Conservation (phyloP, 2,113 vertebrate genomes). For the Pardalotus punctatus region DNA sequence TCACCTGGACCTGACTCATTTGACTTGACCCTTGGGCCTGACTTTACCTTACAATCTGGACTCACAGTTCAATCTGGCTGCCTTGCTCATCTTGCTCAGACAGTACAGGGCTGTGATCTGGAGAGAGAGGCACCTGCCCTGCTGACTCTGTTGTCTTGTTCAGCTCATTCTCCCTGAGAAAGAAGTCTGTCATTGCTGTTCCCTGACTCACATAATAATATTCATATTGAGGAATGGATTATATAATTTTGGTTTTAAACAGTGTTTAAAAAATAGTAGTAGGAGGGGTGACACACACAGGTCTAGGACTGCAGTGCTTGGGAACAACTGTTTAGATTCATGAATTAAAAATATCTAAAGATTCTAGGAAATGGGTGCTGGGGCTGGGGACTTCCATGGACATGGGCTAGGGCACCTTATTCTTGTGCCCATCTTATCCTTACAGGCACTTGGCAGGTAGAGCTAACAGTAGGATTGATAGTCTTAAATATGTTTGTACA, state of each 20-base stretch:
- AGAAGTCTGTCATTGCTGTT: background rate
- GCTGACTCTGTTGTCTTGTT: background rate
- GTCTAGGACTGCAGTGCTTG: background rate
- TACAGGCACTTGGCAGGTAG: background rate
- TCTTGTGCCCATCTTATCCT: background rate
- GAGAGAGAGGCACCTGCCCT: background rate
- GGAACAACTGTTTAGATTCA: background rate
- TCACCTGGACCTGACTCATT: background rate
- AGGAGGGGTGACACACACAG: background rate
- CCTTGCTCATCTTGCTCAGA: background rate
- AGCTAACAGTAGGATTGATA: background rate
- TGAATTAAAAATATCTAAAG: background rate
- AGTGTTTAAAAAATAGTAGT: background rate
- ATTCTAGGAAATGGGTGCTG: background rate
- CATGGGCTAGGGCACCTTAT: background rate
- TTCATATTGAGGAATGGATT: background rate
- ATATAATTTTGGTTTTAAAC: background rate
- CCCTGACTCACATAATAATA: background rate
- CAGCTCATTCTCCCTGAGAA: background rate
- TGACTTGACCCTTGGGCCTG: background rate
- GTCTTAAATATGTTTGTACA: background rate
- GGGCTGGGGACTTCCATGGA: background rate
- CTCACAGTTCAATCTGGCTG: background rate
- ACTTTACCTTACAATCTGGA: background rate
- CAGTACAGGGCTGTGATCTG: background rate